Evolutionary conservation across 2,113 vertebrate genomes (phyloP).

Genomic region (Pteronura brasiliensis): DNA sequence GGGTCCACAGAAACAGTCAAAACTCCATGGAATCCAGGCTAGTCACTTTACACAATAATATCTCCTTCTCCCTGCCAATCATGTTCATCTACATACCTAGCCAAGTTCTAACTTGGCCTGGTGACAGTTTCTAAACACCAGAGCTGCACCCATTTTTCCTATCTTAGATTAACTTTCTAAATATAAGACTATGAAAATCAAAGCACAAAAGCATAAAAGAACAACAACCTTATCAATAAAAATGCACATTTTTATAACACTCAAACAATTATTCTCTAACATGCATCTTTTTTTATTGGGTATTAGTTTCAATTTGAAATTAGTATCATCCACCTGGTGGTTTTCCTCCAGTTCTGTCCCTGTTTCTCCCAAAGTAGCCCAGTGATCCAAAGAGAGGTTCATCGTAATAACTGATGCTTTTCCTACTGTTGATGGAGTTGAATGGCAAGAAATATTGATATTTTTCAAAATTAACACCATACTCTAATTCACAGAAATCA

Average conservation of each 20-base stretch:
- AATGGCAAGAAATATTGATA: conserved; percentile 61
- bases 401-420: conserved; percentile 63
- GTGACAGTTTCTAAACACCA: conserved; percentile 8
- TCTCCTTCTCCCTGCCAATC: not conserved
- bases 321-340: conserved; percentile 42
- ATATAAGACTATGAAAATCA: conserved; percentile 25
- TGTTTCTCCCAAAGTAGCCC: conserved; percentile 67
- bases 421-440: conserved; percentile 56
- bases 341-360: conserved; percentile 59
- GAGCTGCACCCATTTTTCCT: not conserved
- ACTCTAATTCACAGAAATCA: conserved; percentile 62
- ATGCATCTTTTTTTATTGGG: not conserved
- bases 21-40: conserved; percentile 16
- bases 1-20: not conserved
- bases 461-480: conserved; percentile 60
- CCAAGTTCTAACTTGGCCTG: conserved; percentile 13
- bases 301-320: conserved; percentile 53
- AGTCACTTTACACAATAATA: not conserved
- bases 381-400: conserved; percentile 64
- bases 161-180: conserved; percentile 24
- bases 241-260: conserved; percentile 13
- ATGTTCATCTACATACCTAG: not conserved
- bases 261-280: conserved; percentile 42
- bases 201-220: conserved; percentile 27
- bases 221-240: conserved; percentile 4